A percentile compares a stretch with the other conserved stretches of the same genome.
Conservation (phyloP, 1,140 invertebrate species). For the Galleria mellonella region DNA sequence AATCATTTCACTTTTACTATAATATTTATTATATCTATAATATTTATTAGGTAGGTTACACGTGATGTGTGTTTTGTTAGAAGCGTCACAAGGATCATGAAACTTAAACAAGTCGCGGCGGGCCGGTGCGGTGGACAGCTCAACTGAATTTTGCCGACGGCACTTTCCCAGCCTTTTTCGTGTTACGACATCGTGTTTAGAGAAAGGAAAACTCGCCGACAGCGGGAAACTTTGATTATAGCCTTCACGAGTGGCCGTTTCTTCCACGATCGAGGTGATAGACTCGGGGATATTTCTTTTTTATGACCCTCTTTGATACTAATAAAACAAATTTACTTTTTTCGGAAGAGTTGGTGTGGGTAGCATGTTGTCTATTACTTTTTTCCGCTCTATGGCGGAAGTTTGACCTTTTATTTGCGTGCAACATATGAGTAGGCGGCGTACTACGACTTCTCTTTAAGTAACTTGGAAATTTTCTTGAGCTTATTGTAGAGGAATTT, state of each 20-base stretch:
- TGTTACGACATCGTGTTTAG: constrained; percentile 70
- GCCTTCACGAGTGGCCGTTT: constrained; percentile 63
- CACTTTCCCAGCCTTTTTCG: constrained; percentile 65
- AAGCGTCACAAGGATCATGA: constrained; percentile 38
- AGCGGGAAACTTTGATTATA: constrained; percentile 70
- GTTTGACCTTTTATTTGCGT: constrained; percentile 46
- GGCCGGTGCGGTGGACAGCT: constrained; percentile 30
- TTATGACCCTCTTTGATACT: constrained; percentile 66
- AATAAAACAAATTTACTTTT: constrained; percentile 70
- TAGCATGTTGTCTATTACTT: constrained; percentile 52
- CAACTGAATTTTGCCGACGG: constrained; percentile 50
- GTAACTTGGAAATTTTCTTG: constrained; percentile 25
- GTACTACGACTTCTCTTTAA: constrained; percentile 17
- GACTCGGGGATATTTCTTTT: constrained; percentile 63
- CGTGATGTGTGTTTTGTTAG: too few relatives aligned
- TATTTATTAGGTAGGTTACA: too few relatives aligned
- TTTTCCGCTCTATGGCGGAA: constrained; percentile 31
- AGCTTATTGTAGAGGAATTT: not conserved
- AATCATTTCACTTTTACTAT: too few relatives aligned
- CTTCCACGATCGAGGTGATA: constrained; percentile 59
- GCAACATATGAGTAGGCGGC: constrained; percentile 18
- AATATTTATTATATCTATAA: too few relatives aligned
- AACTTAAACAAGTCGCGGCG: constrained; percentile 27
- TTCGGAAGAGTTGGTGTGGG: constrained; percentile 39
- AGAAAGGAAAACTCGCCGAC: constrained; percentile 67